Evolutionary conservation across 2,888 invertebrate species (phyloP).

Genomic region (Didymodactylos carnosus): DNA sequence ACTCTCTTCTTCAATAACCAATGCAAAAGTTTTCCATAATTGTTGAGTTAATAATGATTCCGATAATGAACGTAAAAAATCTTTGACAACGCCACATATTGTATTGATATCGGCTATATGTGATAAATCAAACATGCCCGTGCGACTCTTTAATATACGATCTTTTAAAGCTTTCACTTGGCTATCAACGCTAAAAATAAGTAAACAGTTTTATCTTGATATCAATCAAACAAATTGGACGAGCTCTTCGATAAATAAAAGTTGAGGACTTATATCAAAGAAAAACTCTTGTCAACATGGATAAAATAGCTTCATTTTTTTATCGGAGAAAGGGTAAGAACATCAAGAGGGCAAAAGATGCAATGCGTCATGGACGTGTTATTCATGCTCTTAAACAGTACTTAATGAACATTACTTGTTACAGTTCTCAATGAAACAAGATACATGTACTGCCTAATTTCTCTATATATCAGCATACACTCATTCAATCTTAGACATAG

Average conservation of each 20-base stretch:
- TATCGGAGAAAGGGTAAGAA: too few species aligned
- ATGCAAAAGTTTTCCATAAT: conserved; percentile 9
- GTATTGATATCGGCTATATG: conserved; percentile 7
- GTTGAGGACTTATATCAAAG: too few species aligned
- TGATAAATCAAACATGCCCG: conserved; percentile 5
- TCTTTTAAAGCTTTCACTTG: conserved; percentile 15
- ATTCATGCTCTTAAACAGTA: too few species aligned
- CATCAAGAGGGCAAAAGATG: too few species aligned
- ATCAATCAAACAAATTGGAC: not conserved
- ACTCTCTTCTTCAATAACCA: not conserved
- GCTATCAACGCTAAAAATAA: conserved; percentile 1
- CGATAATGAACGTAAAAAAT: conserved; percentile 13
- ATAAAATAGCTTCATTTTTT: too few species aligned
- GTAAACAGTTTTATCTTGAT: not conserved
- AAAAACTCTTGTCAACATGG: too few species aligned
- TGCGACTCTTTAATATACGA: conserved; percentile 1
- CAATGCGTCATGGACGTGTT: too few species aligned
- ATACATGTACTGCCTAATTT: too few species aligned
- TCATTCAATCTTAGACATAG: too few species aligned
- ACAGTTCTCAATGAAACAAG: too few species aligned
- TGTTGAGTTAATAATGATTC: conserved; percentile 11
- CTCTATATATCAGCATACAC: too few species aligned
- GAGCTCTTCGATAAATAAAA: not conserved
- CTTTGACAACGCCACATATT: conserved; percentile 13
- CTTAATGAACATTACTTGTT: too few species aligned